Evolutionary conservation across 2,113 vertebrate species (phyloP).

Genomic region (Nyctereutes procyonoides): DNA sequence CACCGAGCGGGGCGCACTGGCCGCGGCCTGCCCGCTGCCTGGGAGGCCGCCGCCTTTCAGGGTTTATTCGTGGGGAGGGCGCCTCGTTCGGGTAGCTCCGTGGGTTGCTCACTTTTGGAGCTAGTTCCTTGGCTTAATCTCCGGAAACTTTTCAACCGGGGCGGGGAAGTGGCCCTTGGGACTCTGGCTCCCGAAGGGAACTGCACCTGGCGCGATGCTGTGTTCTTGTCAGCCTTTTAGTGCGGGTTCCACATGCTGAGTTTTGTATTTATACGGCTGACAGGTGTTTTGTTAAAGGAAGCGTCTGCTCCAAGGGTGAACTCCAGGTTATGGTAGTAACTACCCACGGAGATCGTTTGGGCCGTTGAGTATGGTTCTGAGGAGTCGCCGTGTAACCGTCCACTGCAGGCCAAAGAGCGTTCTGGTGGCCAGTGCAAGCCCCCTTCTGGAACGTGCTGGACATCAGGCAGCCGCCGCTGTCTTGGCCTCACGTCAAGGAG

Average conservation of each 20-base stretch:
- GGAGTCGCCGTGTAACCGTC: not conserved
- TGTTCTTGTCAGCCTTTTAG: not conserved
- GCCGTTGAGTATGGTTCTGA: not conserved
- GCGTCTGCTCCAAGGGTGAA: not conserved
- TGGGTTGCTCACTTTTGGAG: no score
- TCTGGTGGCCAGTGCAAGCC: not conserved
- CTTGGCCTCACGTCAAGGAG: not conserved
- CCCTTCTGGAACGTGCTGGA: not conserved
- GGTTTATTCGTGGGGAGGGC: fast-evolving
- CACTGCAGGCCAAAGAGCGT: not conserved
- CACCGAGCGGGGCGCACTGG: no score
- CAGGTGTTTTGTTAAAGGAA: no score
- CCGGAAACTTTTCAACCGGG: not conserved
- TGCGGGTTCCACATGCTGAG: fast-evolving
- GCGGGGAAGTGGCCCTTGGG: not conserved
- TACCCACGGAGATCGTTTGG: not conserved
- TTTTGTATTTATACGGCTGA: fast-evolving
- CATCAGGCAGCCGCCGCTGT: no score
- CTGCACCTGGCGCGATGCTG: fast-evolving
- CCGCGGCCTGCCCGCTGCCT: no score
- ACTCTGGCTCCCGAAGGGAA: not conserved
- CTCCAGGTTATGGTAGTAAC: not conserved
- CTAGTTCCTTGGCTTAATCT: not conserved
- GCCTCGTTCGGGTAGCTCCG: fast-evolving
- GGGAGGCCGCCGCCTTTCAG: not conserved